Percentiles rank a stretch among this genome's conserved stretches.
phyloP scores from a whole-genome alignment of 1,140 invertebrate species.

The Triops cancriformis region DNA sequence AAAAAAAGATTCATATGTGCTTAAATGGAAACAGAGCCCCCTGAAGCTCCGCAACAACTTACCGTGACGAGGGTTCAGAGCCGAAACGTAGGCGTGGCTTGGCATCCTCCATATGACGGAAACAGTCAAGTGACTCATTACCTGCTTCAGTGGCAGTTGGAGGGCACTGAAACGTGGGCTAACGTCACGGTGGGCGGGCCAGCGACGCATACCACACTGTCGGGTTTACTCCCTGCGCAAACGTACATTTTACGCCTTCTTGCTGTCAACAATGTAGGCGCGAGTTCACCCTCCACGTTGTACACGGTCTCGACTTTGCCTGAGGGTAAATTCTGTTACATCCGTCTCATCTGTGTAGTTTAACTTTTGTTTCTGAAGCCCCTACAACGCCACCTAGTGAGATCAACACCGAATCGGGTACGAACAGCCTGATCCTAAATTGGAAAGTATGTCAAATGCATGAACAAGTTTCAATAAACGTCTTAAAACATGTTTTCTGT shows the following conservation, averaged over 20 bases:
- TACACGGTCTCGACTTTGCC: neutral
- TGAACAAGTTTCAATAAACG: neutral
- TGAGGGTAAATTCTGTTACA: neutral
- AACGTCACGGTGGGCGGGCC: neutral
- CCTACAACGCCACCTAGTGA: conserved; percentile 39
- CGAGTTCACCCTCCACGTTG: neutral
- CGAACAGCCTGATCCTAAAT: conserved; percentile 38
- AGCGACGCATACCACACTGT: neutral
- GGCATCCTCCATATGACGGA: conserved; percentile 41
- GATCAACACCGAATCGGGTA: conserved; percentile 37
- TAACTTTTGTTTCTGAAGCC: conserved; percentile 38
- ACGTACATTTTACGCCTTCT: conserved; percentile 33
- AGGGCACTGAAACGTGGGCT: neutral
- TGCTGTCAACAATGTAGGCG: conserved; percentile 26
- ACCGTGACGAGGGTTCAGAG: neutral
- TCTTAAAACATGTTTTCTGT: neutral
- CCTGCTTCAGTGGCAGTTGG: conserved; percentile 29
- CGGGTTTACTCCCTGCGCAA: conserved; percentile 29
- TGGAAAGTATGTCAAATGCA: conserved; percentile 38
- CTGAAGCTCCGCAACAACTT: conserved; percentile 34
- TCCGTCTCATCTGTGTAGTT: neutral
- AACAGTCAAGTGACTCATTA: conserved; percentile 6
- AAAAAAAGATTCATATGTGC: neutral
- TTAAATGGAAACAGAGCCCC: conserved; percentile 33
- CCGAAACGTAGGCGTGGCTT: conserved; percentile 16